phyloP scores from a whole-genome alignment of 2,888 invertebrate species.

The Ashinkailepas kermadecensis region DNA sequence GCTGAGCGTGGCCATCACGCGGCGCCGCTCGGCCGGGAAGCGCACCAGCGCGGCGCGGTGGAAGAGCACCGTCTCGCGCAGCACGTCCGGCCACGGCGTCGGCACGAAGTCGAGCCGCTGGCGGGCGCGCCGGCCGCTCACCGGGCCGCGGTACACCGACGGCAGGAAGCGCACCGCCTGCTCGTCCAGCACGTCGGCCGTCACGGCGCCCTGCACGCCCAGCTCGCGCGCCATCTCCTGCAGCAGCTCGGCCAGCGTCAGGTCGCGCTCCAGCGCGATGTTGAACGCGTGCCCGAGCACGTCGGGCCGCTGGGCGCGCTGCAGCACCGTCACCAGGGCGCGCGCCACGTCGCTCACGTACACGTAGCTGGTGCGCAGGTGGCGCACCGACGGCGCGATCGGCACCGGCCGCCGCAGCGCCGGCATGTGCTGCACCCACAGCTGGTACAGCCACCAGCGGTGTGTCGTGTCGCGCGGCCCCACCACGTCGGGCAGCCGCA shows the following conservation, averaged over 20 bases:
- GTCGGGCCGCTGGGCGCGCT: conserved; percentile 27
- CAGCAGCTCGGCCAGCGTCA: conserved; percentile 40
- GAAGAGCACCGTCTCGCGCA: background rate
- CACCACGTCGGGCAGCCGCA: conserved; percentile 46
- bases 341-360: conserved; percentile 9
- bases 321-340: background rate
- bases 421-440: conserved; percentile 39
- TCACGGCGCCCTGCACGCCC: conserved; percentile 27
- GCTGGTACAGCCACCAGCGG: conserved; percentile 45
- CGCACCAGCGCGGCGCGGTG: background rate
- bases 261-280: conserved; percentile 41
- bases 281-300: conserved; percentile 41
- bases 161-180: conserved; percentile 40
- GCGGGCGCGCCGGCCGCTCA: conserved; percentile 41
- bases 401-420: background rate
- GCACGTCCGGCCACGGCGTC: conserved; percentile 33
- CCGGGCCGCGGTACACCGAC: conserved; percentile 42
- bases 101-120: conserved; percentile 40
- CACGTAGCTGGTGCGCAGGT: conserved; percentile 8
- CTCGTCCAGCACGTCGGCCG: conserved; percentile 31
- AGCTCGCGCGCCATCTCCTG: conserved; percentile 36
- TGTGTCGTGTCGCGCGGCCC: conserved; percentile 46
- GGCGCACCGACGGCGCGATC: background rate
- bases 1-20: background rate
- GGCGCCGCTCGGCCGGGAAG: background rate